Base-by-base conservation (phyloP, 2,888 invertebrate genomes). In the Zaprionus obscuricornis region DNA sequence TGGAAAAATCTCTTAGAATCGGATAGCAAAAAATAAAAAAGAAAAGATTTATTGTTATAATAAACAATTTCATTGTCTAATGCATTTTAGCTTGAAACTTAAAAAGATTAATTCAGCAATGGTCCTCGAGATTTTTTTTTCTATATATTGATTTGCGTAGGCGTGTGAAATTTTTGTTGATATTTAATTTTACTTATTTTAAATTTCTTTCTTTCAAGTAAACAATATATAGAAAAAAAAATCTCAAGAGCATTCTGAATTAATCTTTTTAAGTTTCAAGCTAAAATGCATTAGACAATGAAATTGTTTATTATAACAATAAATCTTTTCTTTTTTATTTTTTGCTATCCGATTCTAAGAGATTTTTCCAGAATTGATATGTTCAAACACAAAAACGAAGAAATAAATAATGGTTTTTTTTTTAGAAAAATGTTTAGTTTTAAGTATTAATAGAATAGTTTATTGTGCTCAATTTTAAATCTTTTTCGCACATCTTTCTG, bases 111-210 rank as follows among this genome's bases (percentile, higher is more conserved):
- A n/a, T n/a, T n/a, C n/a, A n/a, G n/a, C n/a, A n/a, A n/a, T n/a
- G n/a, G n/a, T n/a, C n/a, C n/a, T n/a, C n/a, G n/a, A n/a, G n/a
- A n/a, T 16, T 37, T 22, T 17, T 18, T 14, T 24, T 17, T 46
- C 22, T 29, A 5, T 17, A n/a, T n/a, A n/a, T 40, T 17, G 20
- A 31, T 18, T 39, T 63, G 50, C 29, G 33, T 1, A 33, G 49
- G 43, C 43, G 66, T 64, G 45, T 59, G 59, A 64, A 66, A 57
- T 24, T 29, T 11, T 36, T 22, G 1, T 5, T 24, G 3, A 1
- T 3, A 5, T 31, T 2, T 10, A 4, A 16, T 49, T 31, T 20
- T 14, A 14, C 17, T n/a, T 17, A 46, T 7, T 8, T 33, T 18
- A 1, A 2, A 7, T 20, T 7, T 5, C n/a, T 24, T 3, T 37